Evolutionary conservation across 1,140 invertebrate species (phyloP), one percentile per base, ranked within the genome.

Genomic region (Drosophila nigromelanica): DNA sequence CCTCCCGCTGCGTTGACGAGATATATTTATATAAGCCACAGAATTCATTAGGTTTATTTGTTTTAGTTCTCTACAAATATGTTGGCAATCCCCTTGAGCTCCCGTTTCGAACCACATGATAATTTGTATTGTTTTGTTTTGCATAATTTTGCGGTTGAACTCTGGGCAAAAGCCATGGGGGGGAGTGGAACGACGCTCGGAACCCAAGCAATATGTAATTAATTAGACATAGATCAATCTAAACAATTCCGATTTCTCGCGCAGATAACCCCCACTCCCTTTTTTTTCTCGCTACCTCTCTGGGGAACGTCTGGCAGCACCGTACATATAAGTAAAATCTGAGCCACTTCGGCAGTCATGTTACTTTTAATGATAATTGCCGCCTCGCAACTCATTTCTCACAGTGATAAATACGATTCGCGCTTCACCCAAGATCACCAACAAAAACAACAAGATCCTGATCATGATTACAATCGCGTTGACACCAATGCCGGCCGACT

Each of bases 301-400:
- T 61, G 24, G 48, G 51, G 14, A 33, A 47, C 48, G 5, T 45
- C 52, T 54, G 30, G n/a, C 0, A 39, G 11, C 6, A 8, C 14
- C 27, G 6, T 35, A 10, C 3, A 4, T 15, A 4, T 15, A 27
- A 27, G 50, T 33, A 54, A 37, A 10, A 8, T 35, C 71, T 66
- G 55, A 42, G 18, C 43, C 47, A 51, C 43, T 71, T 63, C 60
- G 64, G 77, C 70, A 81, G 82, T 87, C 83, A 80, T 87, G 83
- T 87, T 87, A 80, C 80, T 83, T 85, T 87, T 87, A 87, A 89
- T 87, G 82, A 85, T 87, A 89, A 87, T 87, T 89, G 76, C 76
- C 56, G 80, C 50, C 73, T 87, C 82, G 83, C 82, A 89, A 89
- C 83, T 87, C 83, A 87, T 87, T 87, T 89, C 78, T 87, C 85